These are phyloP conservation scores for Drosophila obscura DNA, from an alignment of 1,140 invertebrate species.

Conservation along the genomic window DNA sequence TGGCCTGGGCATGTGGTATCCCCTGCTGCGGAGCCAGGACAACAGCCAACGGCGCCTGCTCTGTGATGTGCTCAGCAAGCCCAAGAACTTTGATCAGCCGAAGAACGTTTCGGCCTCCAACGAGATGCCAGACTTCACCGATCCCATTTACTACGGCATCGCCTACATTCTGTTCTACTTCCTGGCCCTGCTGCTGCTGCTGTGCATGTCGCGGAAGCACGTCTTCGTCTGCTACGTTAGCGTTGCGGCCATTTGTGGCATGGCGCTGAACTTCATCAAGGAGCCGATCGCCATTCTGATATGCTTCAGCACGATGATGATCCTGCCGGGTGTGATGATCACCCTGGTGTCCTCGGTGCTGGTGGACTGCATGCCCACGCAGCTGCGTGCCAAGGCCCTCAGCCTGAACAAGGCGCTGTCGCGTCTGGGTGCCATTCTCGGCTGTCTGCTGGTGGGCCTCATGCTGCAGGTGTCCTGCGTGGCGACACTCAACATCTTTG, in stretches of 20 bases:
- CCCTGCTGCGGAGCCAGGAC: constrained; percentile 22
- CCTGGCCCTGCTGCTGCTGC: neutral
- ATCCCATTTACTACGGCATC: constrained; percentile 13
- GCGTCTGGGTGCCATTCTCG: constrained; percentile 1
- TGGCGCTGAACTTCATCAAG: constrained; percentile 2
- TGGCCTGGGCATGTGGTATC: constrained; percentile 32
- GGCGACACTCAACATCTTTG: constrained; percentile 19
- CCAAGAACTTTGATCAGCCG: neutral
- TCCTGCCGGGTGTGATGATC: constrained; percentile 19
- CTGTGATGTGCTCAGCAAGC: neutral
- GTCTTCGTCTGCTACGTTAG: constrained; percentile 1
- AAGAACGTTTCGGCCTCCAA: neutral
- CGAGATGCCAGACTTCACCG: constrained; percentile 10
- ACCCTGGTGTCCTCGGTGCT: constrained; percentile 7
- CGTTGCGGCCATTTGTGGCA: neutral
- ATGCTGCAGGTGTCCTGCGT: constrained; percentile 16
- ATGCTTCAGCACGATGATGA: constrained; percentile 10
- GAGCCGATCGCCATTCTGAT: neutral
- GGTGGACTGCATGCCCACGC: constrained; percentile 10
- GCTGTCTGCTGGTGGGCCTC: constrained; percentile 9
- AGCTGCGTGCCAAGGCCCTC: constrained; percentile 24
- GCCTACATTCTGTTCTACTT: neutral
- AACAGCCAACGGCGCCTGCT: neutral
- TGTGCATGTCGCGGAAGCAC: constrained; percentile 2
- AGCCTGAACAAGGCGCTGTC: constrained; percentile 8